Base-by-base conservation (phyloP, 2,113 vertebrate genomes). In the Nannobrachium achirus region DNA sequence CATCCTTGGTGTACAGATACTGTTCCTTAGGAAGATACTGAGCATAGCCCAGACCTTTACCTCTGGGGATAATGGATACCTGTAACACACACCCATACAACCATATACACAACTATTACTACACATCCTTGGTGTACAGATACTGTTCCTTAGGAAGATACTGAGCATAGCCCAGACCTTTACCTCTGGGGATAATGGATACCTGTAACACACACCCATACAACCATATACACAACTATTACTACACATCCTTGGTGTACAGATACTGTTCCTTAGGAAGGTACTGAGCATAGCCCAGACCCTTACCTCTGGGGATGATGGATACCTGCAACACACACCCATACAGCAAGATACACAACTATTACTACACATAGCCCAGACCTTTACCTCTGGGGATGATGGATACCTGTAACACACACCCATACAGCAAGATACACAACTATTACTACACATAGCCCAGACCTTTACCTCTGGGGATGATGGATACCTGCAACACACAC, bases 401-500 rank as follows among this genome's bases (percentile, higher is more conserved):
- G n/a, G n/a, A n/a, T n/a, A n/a, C n/a, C n/a, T n/a, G n/a, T n/a
- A n/a, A n/a, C 18, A 77, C 66, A 16, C 33, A 56, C 53, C 63
- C 9, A 51, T 6, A 51, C 49, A 51, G 0, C 18, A 1, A 50
- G 16, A 56, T 1, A 15, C 25, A 45, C 42, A 56, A 3, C 8
- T 10, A 41, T 0, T 99, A 99, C 88, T 99, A 97, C 44, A 97
- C 97, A 0, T 99, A 99, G n/a, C 98, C 97, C 65, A 99, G 88
- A 2, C 98, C 98, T 83, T 95, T 96, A 49, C 97, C 98, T 25
- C 98, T 91, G 1, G 97, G 98, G 74, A 99, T 99, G 86, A 99
- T 99, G 71, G 98, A 99, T 42, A 99, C 97, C 98, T 99, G 85
- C n/a, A n/a, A n/a, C n/a, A n/a, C n/a, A n/a, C n/a, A n/a, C n/a